These are phyloP conservation scores for Protobothrops mucrosquamatus DNA, from an alignment of 2,113 vertebrate species.

Conservation along the genomic window DNA sequence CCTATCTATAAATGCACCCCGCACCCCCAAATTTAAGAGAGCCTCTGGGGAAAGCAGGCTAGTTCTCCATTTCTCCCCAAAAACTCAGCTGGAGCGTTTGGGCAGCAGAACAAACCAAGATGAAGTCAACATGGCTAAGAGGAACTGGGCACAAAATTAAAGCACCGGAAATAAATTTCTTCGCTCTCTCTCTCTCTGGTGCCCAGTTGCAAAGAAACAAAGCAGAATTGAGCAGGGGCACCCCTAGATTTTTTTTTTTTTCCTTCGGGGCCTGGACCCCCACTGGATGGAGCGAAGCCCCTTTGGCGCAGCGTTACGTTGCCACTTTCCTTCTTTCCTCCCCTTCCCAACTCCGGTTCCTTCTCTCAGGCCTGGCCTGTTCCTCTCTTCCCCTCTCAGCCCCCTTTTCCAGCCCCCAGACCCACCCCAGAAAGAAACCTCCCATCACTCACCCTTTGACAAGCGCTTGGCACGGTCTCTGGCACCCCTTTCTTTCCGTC, in stretches of 20 bases:
- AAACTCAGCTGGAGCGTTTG: background rate
- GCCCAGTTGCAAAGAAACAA: background rate
- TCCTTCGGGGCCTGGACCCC: background rate
- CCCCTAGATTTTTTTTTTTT: background rate
- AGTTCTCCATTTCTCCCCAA: background rate
- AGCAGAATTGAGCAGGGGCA: background rate
- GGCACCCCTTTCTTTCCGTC: background rate
- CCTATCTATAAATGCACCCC: background rate
- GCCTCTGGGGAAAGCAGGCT: background rate
- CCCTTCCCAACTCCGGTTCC: too few relatives aligned
- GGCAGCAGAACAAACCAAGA: background rate
- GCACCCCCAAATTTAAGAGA: background rate
- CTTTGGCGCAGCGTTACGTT: background rate
- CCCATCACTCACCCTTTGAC: background rate
- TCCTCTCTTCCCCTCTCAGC: background rate
- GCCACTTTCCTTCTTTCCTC: background rate
- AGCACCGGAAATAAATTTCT: background rate
- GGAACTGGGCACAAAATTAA: background rate
- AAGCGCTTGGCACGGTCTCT: background rate
- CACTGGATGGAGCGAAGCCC: accelerated
- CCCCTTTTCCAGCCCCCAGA: background rate
- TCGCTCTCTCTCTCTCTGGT: background rate
- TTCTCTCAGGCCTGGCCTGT: background rate
- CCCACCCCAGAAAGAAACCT: too few relatives aligned
- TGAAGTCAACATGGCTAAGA: background rate